Base-by-base conservation (phyloP, 2,888 invertebrate species). In the Andrena praecox region DNA sequence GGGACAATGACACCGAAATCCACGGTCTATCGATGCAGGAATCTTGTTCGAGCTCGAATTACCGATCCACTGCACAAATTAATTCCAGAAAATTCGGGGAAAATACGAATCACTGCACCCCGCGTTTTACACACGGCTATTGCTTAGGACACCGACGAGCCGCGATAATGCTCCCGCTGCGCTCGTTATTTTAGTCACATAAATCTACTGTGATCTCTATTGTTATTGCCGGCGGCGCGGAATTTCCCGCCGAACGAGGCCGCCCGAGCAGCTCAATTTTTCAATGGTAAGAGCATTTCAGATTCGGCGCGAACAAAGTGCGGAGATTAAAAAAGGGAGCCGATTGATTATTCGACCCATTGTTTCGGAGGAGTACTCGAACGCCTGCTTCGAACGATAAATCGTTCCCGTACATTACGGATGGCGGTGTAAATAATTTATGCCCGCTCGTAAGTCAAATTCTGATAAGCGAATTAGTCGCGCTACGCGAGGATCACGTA, bases 381-480 rank as follows among this genome's bases (percentile, higher is more conserved):
- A 31, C 59, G 50, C 33, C 56, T 24, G 24, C 35, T n/a, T 12
- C 16, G 31, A 2, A 31, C 52, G 12, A 42, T 42, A 62, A 70
- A 78, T 71, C n/a, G 20, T 20, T 8, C 33, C 4, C 24, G 33
- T 66, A 48, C 27, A 20, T 64, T 27, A 66, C 59, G 60, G 24
- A 24, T 64, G 31, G 31, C n/a, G 2, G 27, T 24, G 50, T 35
- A 59, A 77, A 70, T 60, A 78, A 78, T 62, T 66, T 20, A 62
- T 20, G 42, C 16, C 16, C 10, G 27, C 60, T 33, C 33, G 60
- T 20, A 66, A 64, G 66, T 29, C 29, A 29, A 29, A 29, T 12
- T 69, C 52, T 54, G 78, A 71, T 78, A 80, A 80, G 52, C 79
- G 52, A 66, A 70, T 54, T 70, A 66, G 59, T 31, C 20, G 50